These are phyloP conservation scores for Paraescarpia echinospica DNA, from an alignment of 1,140 invertebrate species.

Conservation along the genomic window DNA sequence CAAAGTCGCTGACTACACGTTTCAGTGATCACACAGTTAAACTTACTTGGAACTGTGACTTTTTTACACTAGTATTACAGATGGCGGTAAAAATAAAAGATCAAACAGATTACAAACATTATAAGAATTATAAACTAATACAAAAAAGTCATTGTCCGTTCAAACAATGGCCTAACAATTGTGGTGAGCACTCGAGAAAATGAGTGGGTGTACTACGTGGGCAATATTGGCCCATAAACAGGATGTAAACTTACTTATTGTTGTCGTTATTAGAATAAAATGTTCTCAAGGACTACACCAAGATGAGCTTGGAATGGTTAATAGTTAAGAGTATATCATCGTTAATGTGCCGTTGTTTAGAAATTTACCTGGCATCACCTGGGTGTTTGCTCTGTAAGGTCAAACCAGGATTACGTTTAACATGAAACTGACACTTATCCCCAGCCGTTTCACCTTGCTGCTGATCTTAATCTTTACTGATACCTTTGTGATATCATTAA, in stretches of 20 bases:
- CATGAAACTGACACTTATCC: not conserved
- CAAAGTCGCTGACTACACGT: not conserved
- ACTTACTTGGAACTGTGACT: not conserved
- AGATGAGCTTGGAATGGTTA: not conserved
- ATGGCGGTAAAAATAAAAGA: not conserved
- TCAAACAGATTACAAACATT: not conserved
- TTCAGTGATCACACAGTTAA: not conserved
- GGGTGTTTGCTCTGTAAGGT: not conserved
- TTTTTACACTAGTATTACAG: not conserved
- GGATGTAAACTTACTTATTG: not conserved
- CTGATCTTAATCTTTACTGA: not conserved
- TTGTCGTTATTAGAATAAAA: not conserved
- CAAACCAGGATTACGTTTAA: not conserved
- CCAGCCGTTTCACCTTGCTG: not conserved
- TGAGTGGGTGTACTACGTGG: not conserved
- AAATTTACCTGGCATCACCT: not conserved
- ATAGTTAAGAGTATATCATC: conserved; percentile 1
- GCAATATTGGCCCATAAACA: not conserved
- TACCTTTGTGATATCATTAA: not conserved
- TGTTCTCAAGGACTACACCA: not conserved
- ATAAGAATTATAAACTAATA: not conserved
- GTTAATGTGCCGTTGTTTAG: not conserved
- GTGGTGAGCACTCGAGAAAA: not conserved
- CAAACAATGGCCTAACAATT: not conserved
- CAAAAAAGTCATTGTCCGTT: not conserved